Evolutionary conservation across 2,888 invertebrate genomes (phyloP).

Genomic region (Erynnis tages): DNA sequence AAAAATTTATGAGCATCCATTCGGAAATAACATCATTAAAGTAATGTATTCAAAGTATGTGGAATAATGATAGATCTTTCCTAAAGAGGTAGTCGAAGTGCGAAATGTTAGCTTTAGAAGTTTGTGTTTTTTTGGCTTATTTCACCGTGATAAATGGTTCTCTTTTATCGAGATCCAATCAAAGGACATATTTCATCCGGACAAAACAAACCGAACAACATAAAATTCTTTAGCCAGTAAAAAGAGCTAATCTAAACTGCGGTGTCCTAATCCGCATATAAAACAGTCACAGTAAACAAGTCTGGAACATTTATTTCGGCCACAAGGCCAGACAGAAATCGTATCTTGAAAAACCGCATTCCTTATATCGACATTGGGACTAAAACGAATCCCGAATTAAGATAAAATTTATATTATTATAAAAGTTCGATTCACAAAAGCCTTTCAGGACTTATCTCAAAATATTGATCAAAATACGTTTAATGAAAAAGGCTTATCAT

Average conservation of each 20-base stretch:
- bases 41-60: constrained; percentile 17
- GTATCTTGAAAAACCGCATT: constrained; percentile 23
- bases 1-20: constrained; percentile 17
- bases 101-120: constrained; percentile 13
- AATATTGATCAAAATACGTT: no score
- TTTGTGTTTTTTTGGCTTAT: constrained; percentile 7
- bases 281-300: constrained; percentile 11
- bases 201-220: not conserved
- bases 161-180: constrained; percentile 14
- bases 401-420: not conserved
- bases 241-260: constrained; percentile 18
- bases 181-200: constrained; percentile 10
- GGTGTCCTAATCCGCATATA: constrained; percentile 20
- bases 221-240: constrained; percentile 3
- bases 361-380: constrained; percentile 16
- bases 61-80: constrained; percentile 20
- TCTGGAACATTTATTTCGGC: constrained; percentile 22
- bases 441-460: not conserved
- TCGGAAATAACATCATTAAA: constrained; percentile 23
- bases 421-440: constrained; percentile 1
- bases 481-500: no score
- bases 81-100: constrained; percentile 7
- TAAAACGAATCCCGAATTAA: constrained; percentile 19
- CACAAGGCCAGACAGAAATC: constrained; percentile 24
- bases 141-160: constrained; percentile 5